Evolutionary conservation across 2,113 vertebrate genomes (phyloP), one percentile per base, ranked within the genome.

Genomic region (Chaetodon trifascialis): DNA sequence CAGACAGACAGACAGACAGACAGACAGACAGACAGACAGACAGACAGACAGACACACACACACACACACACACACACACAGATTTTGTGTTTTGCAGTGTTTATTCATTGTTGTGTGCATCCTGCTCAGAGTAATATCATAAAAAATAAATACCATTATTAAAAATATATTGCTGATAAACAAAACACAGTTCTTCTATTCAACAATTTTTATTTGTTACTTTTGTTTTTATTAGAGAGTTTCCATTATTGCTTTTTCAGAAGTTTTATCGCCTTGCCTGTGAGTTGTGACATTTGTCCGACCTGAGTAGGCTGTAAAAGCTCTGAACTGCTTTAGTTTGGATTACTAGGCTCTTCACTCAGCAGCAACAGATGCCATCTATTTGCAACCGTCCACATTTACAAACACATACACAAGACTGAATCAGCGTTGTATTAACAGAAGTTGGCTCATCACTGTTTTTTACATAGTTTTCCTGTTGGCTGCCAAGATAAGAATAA

Each of bases 261-360:
- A 75, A 12, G 34, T 2, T 59, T 76, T 56, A 66, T 80, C 54
- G 23, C 8, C 23, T 79, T 49, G 40, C 63, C 67, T 60, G 25
- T 40, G 19, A 30, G 30, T 30, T 71, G 0, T 65, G 40, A 30
- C 47, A 46, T 71, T 56, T 17, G 42, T 8, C 72, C 72, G 54
- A 67, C 71, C 34, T 17, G 11, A 42, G n/a, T 49, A 59, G n/a
- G 63, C 40, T 63, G 47, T 25, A 51, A 65, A 65, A 52, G 55
- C 54, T 81, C n/a, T 79, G 38, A 5, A 56, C 67, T 55, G 70
- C 74, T 79, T 62, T 72, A 38, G 30, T 78, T 66, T 73, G 70
- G 40, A 72, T 76, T 72, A 76, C 23, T 69, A 12, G 58, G 40
- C 42, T 79, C 9, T 60, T 84, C 70, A 51, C 51, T 59, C 40